Percentiles rank a stretch among this genome's conserved stretches.
phyloP scores from a whole-genome alignment of 2,797 vertebrate genomes.

The Borostomias antarcticus region DNA sequence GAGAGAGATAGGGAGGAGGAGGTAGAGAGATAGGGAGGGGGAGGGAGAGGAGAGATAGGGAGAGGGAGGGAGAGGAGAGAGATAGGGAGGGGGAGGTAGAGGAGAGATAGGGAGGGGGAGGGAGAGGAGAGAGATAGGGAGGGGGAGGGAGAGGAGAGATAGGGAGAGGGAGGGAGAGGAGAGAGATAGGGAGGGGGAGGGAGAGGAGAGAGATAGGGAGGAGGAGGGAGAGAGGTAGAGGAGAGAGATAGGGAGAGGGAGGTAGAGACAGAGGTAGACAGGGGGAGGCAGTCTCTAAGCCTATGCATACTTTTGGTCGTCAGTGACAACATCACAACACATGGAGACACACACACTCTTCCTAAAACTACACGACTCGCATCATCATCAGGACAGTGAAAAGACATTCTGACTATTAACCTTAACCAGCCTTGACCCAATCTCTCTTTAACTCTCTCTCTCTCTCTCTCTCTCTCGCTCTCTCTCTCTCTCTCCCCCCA shows the following conservation, averaged over 20 bases:
- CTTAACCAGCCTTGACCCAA: neutral
- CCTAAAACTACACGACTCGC: conserved; percentile 8
- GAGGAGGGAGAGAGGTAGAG: conserved; percentile 57
- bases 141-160: conserved; percentile 61
- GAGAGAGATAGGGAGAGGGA: conserved; percentile 68
- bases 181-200: neutral
- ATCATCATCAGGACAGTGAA: too few relatives aligned
- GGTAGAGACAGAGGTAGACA: conserved; percentile 19
- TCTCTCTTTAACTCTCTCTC: conserved; percentile 9
- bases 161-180: conserved; percentile 47
- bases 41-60: neutral
- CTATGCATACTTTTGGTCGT: conserved; percentile 75
- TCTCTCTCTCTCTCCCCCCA: neutral
- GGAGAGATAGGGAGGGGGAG: neutral
- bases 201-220: neutral
- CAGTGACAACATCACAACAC: conserved; percentile 65
- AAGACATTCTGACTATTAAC: too few relatives aligned
- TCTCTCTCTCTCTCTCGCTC: conserved; percentile 18
- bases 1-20: conserved; percentile 6
- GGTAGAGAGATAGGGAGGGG: conserved; percentile 12
- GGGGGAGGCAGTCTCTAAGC: conserved; percentile 31
- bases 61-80: neutral
- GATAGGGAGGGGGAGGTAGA: conserved; percentile 51
- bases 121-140: conserved; percentile 54
- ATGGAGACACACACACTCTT: conserved; percentile 64